Base-by-base conservation (phyloP, 2,888 invertebrate genomes). In the Drosophila affinis region DNA sequence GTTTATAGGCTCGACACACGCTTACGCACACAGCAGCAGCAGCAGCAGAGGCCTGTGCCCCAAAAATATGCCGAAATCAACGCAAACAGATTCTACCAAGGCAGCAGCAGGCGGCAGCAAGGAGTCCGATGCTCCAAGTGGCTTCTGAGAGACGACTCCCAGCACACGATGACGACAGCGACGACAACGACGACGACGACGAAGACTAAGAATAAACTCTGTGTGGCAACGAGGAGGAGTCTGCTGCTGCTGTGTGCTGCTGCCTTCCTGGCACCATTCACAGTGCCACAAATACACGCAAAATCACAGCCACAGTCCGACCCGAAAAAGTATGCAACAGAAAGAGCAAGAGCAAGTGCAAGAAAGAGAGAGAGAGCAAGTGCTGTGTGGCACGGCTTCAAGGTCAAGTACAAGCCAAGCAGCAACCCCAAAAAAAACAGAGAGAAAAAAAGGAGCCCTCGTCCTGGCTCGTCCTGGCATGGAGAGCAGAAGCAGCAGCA, bases 11-110 rank as follows among this genome's bases (percentile, higher is more conserved):
- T 32, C 48, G 29, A 21, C 72, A 64, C 70, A 88, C 84, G 81
- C 87, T 84, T 75, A 84, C 78, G 67, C 67, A 72, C 29, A 24
- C 57, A 74, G n/a, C n/a, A n/a, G n/a, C n/a, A n/a, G n/a, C n/a
- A n/a, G n/a, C 54, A 57, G 48, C 12, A 39, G 39, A 39, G 39
- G 39, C 39, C 39, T 58, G 68, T 69, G 64, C 17, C 14, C 17
- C 58, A 75, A 89, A 86, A 89, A 86, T 88, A 88, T 89, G 89
- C 87, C 89, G 87, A 86, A 89, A 84, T 86, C 87, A 89, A 86
- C 86, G 88, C 88, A 89, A 86, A 86, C 89, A 86, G 88, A 79
- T 86, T 86, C 69, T 74, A 86, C 88, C 87, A 79, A 89, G 86
- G 51, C 64, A 80, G 45, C 86, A 86, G 89, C 52, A 86, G 62